These are phyloP conservation scores for Callaeas wilsoni DNA, from an alignment of 2,113 vertebrate genomes.

Conservation along the genomic window DNA sequence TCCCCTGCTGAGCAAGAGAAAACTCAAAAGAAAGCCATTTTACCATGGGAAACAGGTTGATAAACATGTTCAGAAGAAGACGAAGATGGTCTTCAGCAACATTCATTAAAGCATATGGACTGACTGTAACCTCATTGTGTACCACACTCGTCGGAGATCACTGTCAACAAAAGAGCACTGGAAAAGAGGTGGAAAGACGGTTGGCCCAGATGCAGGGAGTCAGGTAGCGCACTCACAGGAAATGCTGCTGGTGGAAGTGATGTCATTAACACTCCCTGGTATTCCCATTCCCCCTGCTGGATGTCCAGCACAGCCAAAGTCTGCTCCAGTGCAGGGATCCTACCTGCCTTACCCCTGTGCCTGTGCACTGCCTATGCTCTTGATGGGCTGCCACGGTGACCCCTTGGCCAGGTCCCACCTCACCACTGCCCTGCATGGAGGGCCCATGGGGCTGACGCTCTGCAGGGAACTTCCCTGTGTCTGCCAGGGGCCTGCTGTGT, in stretches of 20 bases:
- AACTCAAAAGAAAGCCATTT: neutral
- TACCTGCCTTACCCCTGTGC: rapidly evolving
- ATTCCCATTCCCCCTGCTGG: neutral
- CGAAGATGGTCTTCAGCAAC: neutral
- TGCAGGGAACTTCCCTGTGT: neutral
- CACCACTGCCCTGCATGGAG: neutral
- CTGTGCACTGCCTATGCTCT: neutral
- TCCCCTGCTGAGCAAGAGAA: neutral
- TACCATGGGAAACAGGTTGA: neutral
- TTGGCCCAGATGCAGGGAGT: rapidly evolving
- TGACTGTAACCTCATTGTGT: neutral
- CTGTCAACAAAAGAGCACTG: neutral
- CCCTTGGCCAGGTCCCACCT: neutral
- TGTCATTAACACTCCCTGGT: neutral
- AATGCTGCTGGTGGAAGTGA: neutral
- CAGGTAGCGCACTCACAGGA: neutral
- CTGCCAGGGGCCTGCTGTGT: neutral
- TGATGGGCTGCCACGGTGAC: rapidly evolving
- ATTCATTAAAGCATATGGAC: neutral
- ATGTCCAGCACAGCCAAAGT: neutral
- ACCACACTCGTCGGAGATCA: neutral
- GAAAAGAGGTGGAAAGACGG: neutral
- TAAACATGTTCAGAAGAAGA: neutral
- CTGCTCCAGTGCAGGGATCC: rapidly evolving
- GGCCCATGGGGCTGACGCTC: neutral